phyloP scores from a whole-genome alignment of 2,888 invertebrate genomes.

The Teleogryllus oceanicus region DNA sequence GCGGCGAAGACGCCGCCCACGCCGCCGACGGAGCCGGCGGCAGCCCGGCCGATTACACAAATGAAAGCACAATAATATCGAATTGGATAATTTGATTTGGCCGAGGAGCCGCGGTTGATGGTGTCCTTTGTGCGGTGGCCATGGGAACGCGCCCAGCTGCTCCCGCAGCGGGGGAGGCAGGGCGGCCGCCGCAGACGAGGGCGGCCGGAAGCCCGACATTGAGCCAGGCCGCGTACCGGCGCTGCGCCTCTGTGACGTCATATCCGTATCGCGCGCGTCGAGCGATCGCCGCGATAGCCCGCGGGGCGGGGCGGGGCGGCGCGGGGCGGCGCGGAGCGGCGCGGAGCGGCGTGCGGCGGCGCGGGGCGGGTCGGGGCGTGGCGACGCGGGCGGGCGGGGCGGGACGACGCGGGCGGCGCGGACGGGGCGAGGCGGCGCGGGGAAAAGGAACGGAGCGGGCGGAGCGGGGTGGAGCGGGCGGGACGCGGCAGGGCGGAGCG shows the following conservation, averaged over 20 bases:
- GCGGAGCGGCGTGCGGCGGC: too few species aligned
- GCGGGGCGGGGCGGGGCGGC: background rate
- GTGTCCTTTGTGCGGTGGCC: constrained; percentile 19
- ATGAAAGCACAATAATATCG: constrained; percentile 33
- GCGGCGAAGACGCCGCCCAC: background rate
- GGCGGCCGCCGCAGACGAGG: background rate
- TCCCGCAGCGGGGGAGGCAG: background rate
- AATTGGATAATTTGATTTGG: constrained; percentile 37
- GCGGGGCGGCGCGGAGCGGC: too few species aligned
- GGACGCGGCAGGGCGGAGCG: too few species aligned
- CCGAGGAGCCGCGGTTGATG: constrained; percentile 18
- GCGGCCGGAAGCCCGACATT: constrained; percentile 18
- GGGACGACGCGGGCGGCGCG: too few species aligned
- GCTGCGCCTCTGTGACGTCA: constrained; percentile 5
- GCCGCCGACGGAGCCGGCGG: background rate
- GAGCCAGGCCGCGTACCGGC: background rate
- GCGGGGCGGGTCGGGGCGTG: too few species aligned
- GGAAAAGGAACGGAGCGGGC: too few species aligned
- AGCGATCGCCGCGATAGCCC: background rate
- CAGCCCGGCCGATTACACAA: constrained; percentile 32
- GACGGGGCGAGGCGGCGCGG: too few species aligned
- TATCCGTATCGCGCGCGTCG: background rate
- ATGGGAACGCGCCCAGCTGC: constrained; percentile 29
- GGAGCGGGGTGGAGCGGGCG: too few species aligned
- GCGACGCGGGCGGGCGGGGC: too few species aligned